Evolutionary conservation across 1,140 invertebrate genomes (phyloP), one percentile per base, ranked within the genome.

Genomic region (Cyclina sinensis): DNA sequence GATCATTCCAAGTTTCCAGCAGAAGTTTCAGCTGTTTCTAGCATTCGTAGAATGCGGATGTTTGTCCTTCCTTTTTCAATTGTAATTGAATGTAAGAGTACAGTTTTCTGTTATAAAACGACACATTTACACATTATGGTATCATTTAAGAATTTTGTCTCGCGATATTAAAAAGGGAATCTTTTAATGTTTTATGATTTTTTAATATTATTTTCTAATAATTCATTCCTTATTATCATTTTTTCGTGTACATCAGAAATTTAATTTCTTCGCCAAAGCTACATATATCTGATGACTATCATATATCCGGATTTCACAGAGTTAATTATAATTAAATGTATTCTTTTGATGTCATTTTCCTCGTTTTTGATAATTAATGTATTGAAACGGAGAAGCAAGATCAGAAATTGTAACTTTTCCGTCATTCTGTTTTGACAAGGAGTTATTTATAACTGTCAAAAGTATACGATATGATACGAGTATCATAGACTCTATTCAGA

Each of bases 351-450:
- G 14, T 32, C 16, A 16, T 2, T 37, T 43, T 27, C 27, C 32
- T n/a, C 32, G 32, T 16, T 21, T 37, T 18, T 16, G 12, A 70
- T 39, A 37, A 70, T 39, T 70, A n/a, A 74, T 46, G 70, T 46
- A 48, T 43, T 43, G 21, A 46, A 74, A 48, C 7, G 18, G 24
- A n/a, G 24, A 46, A 27, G 1, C n/a, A n/a, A 21, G 3, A 27
- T 11, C 37, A 48, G 16, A 39, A 74, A 74, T 24, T 74, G 70
- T 74, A 21, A 43, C 70, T 43, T 74, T 74, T 74, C 48, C 39
- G 1, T 18, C 35, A 5, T 37, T 27, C n/a, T n/a, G 30, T 70
- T 39, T 39, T 39, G 37, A 43, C 65, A 70, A n/a, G 4, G 3
- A 18, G n/a, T 18, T 39, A 74, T 48, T 74, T 46, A 74, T 74